Base-by-base conservation (phyloP, 2,797 vertebrate genomes). In the Catamblyrhynchus diadema region DNA sequence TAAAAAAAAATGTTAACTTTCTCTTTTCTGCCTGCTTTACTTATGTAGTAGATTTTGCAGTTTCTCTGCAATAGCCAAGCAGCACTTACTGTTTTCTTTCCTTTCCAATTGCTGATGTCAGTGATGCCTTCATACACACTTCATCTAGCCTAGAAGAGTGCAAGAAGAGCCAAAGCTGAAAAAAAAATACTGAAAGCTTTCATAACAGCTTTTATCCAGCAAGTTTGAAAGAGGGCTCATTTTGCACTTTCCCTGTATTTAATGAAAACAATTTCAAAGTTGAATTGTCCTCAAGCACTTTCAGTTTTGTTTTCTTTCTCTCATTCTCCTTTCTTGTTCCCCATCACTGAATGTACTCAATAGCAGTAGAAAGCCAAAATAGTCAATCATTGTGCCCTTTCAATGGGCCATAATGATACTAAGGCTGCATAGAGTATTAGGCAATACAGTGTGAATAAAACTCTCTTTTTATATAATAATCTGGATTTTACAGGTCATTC, bases 191-290 rank as follows among this genome's bases (percentile, higher is more conserved):
- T 51, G 41, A 91, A 92, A 86, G 53, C 75, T 87, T 85, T 92
- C 50, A 12, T 39, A 93, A 66, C 5, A 73, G 41, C 54, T 75
- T 70, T 83, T 81, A 81, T 42, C 41, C 59, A 85, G 4, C 19
- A 89, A 74, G 39, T 78, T 86, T 77, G 81, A 71, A 84, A 88
- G 65, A 65, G 33, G 73, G 16, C 18, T 88, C 11, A 45, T 91
- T 94, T 92, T 91, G 33, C 56, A 94, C 70, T 78, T 96, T 87
- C 83, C 66, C 56, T 47, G 59, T 73, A 44, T 77, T 84, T 92
- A 81, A 86, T 4, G 1, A 93, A 86, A 75, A 79, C 72, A 48
- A 48, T 91, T 88, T 79, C 59, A 67, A 88, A 88, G 44, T 32
- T 91, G 81, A 86, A 70, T 72, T 90, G 77, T 93, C 74, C 51